Evolutionary conservation across 1,140 invertebrate genomes (phyloP).

Genomic region (Drosophila sproati): DNA sequence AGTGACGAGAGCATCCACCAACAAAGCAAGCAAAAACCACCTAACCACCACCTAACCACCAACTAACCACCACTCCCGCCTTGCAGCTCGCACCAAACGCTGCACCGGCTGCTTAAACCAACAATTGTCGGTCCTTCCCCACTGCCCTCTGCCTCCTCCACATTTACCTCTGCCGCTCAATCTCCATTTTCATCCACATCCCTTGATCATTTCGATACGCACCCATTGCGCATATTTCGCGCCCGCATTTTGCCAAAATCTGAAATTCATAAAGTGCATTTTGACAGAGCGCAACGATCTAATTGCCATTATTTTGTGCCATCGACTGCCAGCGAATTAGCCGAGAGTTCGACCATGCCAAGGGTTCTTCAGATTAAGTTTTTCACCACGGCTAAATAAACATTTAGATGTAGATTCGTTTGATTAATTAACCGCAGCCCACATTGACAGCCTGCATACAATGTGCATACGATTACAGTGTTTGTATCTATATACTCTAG

Average conservation of each 20-base stretch:
- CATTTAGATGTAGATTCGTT: conserved; percentile 53
- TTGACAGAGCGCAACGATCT: conserved; percentile 71
- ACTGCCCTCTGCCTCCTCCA: conserved; percentile 10
- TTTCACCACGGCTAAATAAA: conserved; percentile 65
- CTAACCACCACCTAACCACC: conserved; percentile 50
- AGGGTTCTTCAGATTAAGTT: conserved; percentile 68
- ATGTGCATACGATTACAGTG: not conserved
- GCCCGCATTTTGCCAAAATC: conserved; percentile 61
- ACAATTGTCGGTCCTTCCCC: conserved; percentile 72
- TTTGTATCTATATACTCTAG: no score
- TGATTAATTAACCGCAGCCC: conserved; percentile 67
- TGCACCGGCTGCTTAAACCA: conserved; percentile 83
- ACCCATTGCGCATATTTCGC: conserved; percentile 79
- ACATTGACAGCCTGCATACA: conserved; percentile 54
- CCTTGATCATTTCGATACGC: conserved; percentile 60
- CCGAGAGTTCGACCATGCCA: not conserved
- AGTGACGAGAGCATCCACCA: conserved; percentile 61
- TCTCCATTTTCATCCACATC: not conserved
- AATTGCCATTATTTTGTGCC: conserved; percentile 57
- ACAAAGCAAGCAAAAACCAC: conserved; percentile 38
- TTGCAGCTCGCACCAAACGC: conserved; percentile 43
- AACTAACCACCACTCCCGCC: conserved; percentile 48
- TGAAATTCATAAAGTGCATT: conserved; percentile 71
- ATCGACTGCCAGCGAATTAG: conserved; percentile 25
- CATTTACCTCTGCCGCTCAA: not conserved